phyloP scores from a whole-genome alignment of 2,797 vertebrate genomes.

The Crocodylus rhombifer region DNA sequence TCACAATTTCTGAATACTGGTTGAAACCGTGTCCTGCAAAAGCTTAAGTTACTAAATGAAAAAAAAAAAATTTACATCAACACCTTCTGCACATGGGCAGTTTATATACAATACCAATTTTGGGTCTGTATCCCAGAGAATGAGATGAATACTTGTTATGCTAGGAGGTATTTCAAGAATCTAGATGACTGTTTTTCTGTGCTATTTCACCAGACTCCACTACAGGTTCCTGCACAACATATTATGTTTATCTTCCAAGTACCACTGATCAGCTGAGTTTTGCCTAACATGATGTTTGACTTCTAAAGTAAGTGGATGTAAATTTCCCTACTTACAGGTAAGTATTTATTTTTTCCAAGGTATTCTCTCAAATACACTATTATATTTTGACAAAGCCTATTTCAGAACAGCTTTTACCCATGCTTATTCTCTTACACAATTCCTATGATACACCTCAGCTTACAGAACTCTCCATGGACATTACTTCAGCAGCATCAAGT shows the following conservation, averaged over 20 bases:
- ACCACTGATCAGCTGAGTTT: background rate
- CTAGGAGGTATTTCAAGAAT: conserved; percentile 7
- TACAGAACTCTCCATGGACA: background rate
- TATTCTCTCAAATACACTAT: background rate
- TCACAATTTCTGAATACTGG: background rate
- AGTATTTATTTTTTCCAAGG: background rate
- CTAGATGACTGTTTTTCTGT: background rate
- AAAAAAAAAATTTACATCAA: background rate
- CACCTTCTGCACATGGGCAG: background rate
- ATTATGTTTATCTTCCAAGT: background rate
- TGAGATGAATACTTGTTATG: background rate
- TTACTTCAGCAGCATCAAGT: conserved; percentile 18
- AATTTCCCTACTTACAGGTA: background rate
- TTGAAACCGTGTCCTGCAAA: background rate
- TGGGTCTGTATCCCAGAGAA: background rate
- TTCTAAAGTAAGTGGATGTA: too few species aligned
- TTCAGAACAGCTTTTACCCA: background rate
- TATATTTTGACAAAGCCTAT: background rate
- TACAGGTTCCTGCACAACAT: background rate
- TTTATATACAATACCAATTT: background rate
- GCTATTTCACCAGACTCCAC: background rate
- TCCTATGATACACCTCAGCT: conserved; percentile 25
- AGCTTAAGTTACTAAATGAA: accelerated
- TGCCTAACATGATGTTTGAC: background rate
- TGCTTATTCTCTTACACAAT: background rate